Evolutionary conservation across 2,113 vertebrate species (phyloP).

Genomic region (Corythoichthys haematopterus): DNA sequence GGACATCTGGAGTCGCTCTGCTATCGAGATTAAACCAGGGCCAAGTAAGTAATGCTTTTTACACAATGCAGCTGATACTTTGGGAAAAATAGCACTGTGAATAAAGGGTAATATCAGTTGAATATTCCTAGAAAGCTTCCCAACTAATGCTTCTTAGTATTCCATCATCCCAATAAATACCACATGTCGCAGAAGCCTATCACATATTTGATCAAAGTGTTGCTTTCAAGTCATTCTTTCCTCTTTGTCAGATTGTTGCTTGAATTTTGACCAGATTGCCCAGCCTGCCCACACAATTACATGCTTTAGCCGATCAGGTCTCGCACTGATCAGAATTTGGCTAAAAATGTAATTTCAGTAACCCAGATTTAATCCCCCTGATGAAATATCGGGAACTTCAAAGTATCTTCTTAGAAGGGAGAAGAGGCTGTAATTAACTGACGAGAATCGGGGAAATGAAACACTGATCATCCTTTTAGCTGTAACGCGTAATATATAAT

Average conservation of each 20-base stretch:
- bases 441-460: slow-evolving; percentile 4
- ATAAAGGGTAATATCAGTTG: not conserved
- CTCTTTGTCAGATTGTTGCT: slow-evolving; percentile 35
- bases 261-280: slow-evolving; percentile 50
- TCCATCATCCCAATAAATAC: slow-evolving; percentile 44
- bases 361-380: slow-evolving; percentile 39
- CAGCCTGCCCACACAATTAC: slow-evolving; percentile 48
- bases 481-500: slow-evolving; percentile 16
- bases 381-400: slow-evolving; percentile 40
- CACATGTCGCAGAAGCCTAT: slow-evolving; percentile 50
- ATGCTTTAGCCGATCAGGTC: slow-evolving; percentile 58
- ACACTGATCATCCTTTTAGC: not conserved
- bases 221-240: slow-evolving; percentile 37
- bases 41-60: slow-evolving; percentile 54
- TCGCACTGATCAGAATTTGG: slow-evolving; percentile 52
- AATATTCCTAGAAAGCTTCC: slow-evolving; percentile 25
- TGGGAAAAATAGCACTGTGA: too few relatives aligned
- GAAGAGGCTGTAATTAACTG: slow-evolving; percentile 17
- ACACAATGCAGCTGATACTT: too few relatives aligned
- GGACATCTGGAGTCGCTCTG: slow-evolving; percentile 74
- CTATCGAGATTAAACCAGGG: slow-evolving; percentile 71
- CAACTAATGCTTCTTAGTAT: slow-evolving; percentile 27
- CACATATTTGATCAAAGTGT: slow-evolving; percentile 56
- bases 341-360: slow-evolving; percentile 49
- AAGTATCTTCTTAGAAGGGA: slow-evolving; percentile 26